A percentile compares a stretch with the other conserved stretches of the same genome.
Evolutionary conservation across 2,888 invertebrate species (phyloP).

Genomic region (Octonoba sinensis): DNA sequence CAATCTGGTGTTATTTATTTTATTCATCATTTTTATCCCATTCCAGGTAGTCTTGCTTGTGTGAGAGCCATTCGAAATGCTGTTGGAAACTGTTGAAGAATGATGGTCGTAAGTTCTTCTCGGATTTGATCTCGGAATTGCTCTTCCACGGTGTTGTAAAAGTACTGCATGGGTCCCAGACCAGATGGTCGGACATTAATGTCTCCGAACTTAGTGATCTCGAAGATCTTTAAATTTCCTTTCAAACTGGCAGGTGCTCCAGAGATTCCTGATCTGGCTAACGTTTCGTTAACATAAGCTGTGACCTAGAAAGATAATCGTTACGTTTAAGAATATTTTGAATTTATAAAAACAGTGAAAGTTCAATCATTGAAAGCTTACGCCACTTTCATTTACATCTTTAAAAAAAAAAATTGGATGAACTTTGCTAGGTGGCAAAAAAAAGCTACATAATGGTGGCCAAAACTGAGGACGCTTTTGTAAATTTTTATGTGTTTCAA

Average conservation of each 20-base stretch:
- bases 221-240: conserved; percentile 29
- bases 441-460: no score
- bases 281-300: conserved; percentile 43
- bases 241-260: conserved; percentile 36
- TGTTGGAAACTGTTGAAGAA: conserved; percentile 25
- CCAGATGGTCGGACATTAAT: conserved; percentile 31
- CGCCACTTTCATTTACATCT: no score
- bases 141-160: conserved; percentile 46
- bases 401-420: no score
- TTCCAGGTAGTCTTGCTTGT: conserved; percentile 28
- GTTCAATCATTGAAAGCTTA: no score
- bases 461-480: no score
- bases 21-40: background rate
- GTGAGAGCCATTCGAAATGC: conserved; percentile 33
- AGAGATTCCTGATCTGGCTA: conserved; percentile 11
- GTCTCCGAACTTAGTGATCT: conserved; percentile 50
- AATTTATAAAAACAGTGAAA: no score
- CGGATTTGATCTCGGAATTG: conserved; percentile 30
- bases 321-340: no score
- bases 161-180: conserved; percentile 34
- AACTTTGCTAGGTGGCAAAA: no score
- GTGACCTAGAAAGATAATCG: conserved; percentile 16
- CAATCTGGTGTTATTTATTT: background rate
- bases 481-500: no score
- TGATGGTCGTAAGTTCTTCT: conserved; percentile 20